Percentiles rank a stretch among this genome's conserved stretches.
phyloP scores from a whole-genome alignment of 2,797 vertebrate species.

The Setipinna tenuifilis region DNA sequence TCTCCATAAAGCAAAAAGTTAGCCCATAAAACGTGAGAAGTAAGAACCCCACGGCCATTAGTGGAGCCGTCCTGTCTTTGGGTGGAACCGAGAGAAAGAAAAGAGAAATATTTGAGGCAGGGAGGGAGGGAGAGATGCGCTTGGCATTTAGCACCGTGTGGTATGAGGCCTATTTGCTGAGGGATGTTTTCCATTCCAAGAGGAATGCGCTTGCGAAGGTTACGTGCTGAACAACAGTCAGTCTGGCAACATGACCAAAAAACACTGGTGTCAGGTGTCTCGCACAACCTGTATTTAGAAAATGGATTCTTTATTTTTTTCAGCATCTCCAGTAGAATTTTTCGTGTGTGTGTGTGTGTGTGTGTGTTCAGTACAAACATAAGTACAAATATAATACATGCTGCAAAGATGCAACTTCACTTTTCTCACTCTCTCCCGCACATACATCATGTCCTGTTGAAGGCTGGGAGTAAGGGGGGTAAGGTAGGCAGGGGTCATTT shows the following conservation, averaged over 20 bases:
- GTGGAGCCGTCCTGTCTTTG: not conserved
- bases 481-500: too few species aligned
- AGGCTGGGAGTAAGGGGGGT: too few species aligned
- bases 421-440: not conserved
- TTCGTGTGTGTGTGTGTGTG: not conserved
- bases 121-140: not conserved
- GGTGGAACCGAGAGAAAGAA: not conserved
- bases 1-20: too few species aligned
- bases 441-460: too few species aligned
- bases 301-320: not conserved
- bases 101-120: not conserved
- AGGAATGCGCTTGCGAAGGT: conserved; percentile 65
- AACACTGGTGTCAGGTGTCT: not conserved
- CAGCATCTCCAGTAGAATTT: not conserved
- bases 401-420: not conserved
- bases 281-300: not conserved
- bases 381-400: conserved; percentile 13
- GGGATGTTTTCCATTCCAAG: conserved; percentile 70
- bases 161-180: conserved; percentile 51
- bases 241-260: not conserved
- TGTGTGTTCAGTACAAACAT: not conserved
- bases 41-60: not conserved
- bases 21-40: not conserved
- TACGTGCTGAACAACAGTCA: conserved; percentile 38
- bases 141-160: conserved; percentile 40